phyloP scores from a whole-genome alignment of 2,888 invertebrate species.

The Mythimna pallens region DNA sequence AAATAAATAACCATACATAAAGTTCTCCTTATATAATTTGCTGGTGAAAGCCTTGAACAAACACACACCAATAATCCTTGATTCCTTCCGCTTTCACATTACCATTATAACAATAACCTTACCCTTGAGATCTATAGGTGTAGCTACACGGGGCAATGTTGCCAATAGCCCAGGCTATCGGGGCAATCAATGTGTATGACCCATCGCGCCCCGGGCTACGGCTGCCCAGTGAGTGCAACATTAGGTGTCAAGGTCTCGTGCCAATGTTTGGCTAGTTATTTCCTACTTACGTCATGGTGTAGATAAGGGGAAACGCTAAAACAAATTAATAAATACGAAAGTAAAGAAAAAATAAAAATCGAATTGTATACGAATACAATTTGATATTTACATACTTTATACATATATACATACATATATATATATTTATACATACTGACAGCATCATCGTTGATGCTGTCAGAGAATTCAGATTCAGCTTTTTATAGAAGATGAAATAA shows the following conservation, averaged over 20 bases:
- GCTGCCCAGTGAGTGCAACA: slow-evolving; percentile 62
- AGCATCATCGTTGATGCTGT: too few species aligned
- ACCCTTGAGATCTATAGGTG: slow-evolving; percentile 58
- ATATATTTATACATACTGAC: too few species aligned
- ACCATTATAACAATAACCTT: slow-evolving; percentile 55
- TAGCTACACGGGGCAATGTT: slow-evolving; percentile 16
- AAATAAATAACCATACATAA: background rate
- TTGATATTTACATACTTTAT: too few species aligned
- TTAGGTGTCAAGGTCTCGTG: slow-evolving; percentile 75
- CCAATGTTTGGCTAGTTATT: slow-evolving; percentile 33
- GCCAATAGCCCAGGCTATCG: slow-evolving; percentile 28
- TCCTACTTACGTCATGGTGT: slow-evolving; percentile 14
- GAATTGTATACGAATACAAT: too few species aligned
- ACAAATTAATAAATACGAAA: background rate
- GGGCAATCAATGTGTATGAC: slow-evolving; percentile 71
- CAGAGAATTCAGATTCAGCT: too few species aligned
- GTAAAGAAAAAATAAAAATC: too few species aligned
- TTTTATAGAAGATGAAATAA: too few species aligned
- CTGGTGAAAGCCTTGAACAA: slow-evolving; percentile 27
- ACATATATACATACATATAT: too few species aligned
- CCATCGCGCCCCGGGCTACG: slow-evolving; percentile 69
- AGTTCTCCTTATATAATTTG: background rate
- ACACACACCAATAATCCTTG: slow-evolving; percentile 23
- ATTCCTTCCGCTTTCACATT: slow-evolving; percentile 37
- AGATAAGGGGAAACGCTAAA: background rate